Conservation (phyloP, 2,797 vertebrate species). For the Balearica regulorum region DNA sequence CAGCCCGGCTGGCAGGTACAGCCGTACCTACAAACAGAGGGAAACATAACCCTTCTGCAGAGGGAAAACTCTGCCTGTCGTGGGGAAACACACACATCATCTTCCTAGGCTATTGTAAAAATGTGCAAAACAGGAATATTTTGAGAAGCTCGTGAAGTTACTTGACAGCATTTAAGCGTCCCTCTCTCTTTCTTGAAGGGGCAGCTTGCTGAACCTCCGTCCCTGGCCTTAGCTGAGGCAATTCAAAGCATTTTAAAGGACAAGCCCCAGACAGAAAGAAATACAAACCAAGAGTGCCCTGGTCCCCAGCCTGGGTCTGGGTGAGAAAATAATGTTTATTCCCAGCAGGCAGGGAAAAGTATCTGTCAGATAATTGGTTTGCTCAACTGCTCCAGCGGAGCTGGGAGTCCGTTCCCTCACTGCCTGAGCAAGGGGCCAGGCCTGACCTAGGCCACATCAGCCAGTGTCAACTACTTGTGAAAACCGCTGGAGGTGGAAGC, state of each 20-base stretch:
- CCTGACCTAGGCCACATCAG: rapidly evolving
- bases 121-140: not conserved
- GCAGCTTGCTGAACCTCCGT: no score
- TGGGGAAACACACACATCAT: rapidly evolving
- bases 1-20: no score
- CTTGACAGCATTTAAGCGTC: rapidly evolving
- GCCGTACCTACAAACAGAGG: rapidly evolving
- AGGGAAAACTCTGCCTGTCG: rapidly evolving
- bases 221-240: rapidly evolving
- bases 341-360: not conserved
- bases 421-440: no score
- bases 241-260: not conserved
- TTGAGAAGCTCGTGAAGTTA: not conserved
- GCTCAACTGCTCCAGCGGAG: not conserved
- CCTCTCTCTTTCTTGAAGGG: rapidly evolving
- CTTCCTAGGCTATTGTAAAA: rapidly evolving
- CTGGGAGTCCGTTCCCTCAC: rapidly evolving
- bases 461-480: rapidly evolving
- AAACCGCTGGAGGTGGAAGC: not conserved
- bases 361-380: not conserved
- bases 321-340: rapidly evolving
- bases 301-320: rapidly evolving
- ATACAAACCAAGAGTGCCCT: rapidly evolving
- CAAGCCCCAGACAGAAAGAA: not conserved
- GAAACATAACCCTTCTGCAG: rapidly evolving